A percentile compares a stretch with the other conserved stretches of the same genome.
These are phyloP conservation scores for Neosalanx taihuensis DNA, from an alignment of 2,797 vertebrate genomes.

Conservation along the genomic window DNA sequence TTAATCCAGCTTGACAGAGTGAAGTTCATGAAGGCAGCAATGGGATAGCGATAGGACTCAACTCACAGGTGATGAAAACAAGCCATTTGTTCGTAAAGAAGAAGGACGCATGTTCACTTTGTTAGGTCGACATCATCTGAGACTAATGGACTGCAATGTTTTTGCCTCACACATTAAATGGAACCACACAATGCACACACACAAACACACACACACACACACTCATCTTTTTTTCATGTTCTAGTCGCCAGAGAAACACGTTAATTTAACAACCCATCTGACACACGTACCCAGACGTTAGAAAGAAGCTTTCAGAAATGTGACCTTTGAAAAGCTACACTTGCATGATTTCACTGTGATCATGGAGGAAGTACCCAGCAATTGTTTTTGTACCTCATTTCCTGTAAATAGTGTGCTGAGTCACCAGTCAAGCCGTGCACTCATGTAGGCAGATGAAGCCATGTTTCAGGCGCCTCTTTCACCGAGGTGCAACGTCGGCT, in stretches of 20 bases:
- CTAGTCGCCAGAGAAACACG: slow-evolving; percentile 44
- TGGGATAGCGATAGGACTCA: neutral
- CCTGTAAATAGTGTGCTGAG: neutral
- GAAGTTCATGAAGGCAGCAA: neutral
- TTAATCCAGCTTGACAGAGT: no score
- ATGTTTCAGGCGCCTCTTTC: no score
- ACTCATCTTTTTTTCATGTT: slow-evolving; percentile 7
- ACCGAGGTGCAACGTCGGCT: no score
- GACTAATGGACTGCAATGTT: neutral
- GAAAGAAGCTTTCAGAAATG: neutral
- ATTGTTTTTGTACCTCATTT: neutral
- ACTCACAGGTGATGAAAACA: neutral
- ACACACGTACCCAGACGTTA: neutral
- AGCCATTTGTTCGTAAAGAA: neutral
- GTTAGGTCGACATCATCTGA: neutral
- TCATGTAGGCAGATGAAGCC: no score
- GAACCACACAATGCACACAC: neutral
- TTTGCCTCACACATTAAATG: neutral
- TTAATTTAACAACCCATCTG: slow-evolving; percentile 25
- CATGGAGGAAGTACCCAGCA: neutral
- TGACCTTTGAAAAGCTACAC: slow-evolving; percentile 4
- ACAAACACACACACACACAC: slow-evolving; percentile 5
- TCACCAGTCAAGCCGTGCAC: no score
- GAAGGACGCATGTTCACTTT: neutral
- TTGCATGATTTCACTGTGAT: neutral